Conservation (phyloP, 1,140 invertebrate genomes). For the Platyscapa corneri region DNA sequence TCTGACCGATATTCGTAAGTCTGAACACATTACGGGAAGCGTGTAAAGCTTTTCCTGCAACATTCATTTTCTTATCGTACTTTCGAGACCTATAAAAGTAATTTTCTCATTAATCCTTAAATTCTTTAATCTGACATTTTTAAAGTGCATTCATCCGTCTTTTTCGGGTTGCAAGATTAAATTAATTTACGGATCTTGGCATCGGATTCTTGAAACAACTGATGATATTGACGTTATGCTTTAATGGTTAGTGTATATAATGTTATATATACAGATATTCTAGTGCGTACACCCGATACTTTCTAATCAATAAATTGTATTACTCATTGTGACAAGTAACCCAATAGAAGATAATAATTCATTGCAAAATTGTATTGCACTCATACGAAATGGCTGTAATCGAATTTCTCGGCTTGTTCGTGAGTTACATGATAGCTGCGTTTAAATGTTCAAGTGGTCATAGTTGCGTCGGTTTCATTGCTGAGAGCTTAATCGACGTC, state of each 20-base stretch:
- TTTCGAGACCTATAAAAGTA: not conserved
- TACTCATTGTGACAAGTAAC: constrained; percentile 3
- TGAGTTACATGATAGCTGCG: not conserved
- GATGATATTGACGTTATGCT: not conserved
- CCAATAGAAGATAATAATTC: constrained; percentile 29
- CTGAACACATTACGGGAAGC: not conserved
- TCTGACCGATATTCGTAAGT: not conserved
- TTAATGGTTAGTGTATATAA: not conserved
- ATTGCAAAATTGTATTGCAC: not conserved
- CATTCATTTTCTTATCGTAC: not conserved
- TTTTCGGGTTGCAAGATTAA: not conserved
- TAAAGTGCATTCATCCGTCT: not conserved
- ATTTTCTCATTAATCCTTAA: not conserved
- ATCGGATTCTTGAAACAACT: not conserved
- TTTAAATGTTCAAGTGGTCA: too few relatives aligned
- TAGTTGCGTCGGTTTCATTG: too few relatives aligned
- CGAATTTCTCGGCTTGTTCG: not conserved
- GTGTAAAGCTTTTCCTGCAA: not conserved
- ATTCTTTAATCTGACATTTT: not conserved
- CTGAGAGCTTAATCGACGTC: not conserved
- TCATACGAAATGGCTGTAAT: not conserved
- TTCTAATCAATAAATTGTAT: not conserved
- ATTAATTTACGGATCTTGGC: not conserved
- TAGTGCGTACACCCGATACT: not conserved
- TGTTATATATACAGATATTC: not conserved